These are phyloP conservation scores for Rhinoraja longicauda DNA, from an alignment of 2,797 vertebrate genomes.

Conservation along the genomic window DNA sequence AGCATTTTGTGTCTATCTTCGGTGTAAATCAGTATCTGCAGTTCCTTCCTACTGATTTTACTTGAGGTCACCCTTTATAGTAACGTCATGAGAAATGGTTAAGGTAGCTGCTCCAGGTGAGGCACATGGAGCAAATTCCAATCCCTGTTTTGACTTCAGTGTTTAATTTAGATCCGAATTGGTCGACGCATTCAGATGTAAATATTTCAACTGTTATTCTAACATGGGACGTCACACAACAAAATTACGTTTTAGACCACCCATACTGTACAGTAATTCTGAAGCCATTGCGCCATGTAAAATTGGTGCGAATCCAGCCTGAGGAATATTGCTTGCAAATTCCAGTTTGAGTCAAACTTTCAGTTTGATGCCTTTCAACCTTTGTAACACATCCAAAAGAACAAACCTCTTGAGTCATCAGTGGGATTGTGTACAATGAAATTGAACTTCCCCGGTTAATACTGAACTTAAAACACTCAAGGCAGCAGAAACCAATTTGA, in stretches of 20 bases:
- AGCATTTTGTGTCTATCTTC: too few species aligned
- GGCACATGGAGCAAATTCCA: neutral
- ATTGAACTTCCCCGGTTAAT: neutral
- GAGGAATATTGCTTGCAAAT: neutral
- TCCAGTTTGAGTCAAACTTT: neutral
- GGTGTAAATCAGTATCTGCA: too few species aligned
- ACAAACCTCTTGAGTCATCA: neutral
- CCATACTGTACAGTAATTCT: neutral
- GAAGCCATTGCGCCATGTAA: neutral
- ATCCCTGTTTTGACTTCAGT: neutral
- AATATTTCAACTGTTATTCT: neutral
- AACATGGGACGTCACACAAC: neutral
- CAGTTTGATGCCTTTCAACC: neutral
- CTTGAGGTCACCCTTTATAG: neutral
- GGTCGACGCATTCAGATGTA: neutral
- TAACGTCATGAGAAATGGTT: neutral
- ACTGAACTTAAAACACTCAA: neutral
- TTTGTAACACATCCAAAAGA: neutral
- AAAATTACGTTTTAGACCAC: neutral
- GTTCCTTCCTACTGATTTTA: neutral
- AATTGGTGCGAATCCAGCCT: neutral
- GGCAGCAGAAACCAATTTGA: neutral
- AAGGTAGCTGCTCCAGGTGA: neutral
- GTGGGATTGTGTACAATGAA: neutral
- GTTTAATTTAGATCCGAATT: neutral